Conservation (phyloP, 2,113 vertebrate genomes). For the Mustela nigripes region DNA sequence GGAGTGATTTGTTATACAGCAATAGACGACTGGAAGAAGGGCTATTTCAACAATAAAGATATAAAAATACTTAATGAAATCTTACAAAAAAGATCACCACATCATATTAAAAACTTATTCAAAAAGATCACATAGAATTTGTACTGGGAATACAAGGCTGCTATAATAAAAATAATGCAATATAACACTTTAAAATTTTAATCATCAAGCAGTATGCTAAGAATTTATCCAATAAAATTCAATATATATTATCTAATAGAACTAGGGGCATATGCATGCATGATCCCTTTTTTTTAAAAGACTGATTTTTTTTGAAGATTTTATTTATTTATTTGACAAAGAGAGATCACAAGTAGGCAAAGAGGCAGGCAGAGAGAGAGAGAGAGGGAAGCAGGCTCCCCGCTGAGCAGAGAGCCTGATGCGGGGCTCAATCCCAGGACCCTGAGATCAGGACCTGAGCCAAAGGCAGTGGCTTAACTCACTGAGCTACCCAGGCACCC, state of each 20-base stretch:
- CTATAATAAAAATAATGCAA: constrained; percentile 25
- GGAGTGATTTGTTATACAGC: background rate
- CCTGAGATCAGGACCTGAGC: no score
- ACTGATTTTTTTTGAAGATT: no score
- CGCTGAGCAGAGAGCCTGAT: no score
- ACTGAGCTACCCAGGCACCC: background rate
- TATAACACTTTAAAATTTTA: constrained; percentile 29
- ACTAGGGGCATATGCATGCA: background rate
- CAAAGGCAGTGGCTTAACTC: no score
- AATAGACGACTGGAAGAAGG: background rate
- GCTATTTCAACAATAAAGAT: constrained; percentile 38
- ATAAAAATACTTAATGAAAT: constrained; percentile 58
- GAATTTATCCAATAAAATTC: constrained; percentile 37
- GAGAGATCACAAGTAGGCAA: no score
- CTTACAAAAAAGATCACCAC: background rate
- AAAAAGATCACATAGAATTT: constrained; percentile 7
- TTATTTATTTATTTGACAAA: no score
- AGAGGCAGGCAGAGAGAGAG: no score
- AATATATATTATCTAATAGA: constrained; percentile 36
- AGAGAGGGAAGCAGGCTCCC: no score
- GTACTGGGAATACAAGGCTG: constrained; percentile 14
- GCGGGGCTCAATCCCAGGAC: no score
- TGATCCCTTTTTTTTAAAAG: background rate
- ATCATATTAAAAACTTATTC: constrained; percentile 40
- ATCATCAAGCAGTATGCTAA: constrained; percentile 22